phyloP scores from a whole-genome alignment of 1,140 invertebrate genomes.

The Macrosteles quadrilineatus region DNA sequence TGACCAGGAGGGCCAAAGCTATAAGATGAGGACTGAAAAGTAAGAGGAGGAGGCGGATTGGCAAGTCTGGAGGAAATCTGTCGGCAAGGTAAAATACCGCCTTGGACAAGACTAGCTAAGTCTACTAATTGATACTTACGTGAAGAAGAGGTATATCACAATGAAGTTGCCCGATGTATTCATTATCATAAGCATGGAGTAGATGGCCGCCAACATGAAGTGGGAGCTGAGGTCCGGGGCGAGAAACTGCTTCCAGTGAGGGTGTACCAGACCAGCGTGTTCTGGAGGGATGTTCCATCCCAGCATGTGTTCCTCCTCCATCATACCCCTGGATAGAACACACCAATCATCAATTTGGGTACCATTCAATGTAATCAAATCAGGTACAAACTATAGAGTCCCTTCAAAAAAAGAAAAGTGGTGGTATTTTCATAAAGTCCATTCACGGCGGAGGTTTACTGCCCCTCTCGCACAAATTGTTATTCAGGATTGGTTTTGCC shows the following conservation, averaged over 20 bases:
- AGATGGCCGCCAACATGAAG: slow-evolving; percentile 70
- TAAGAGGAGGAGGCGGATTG: too few species aligned
- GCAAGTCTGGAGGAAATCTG: too few species aligned
- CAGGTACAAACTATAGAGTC: not conserved
- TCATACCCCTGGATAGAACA: slow-evolving; percentile 3
- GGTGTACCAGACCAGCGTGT: slow-evolving; percentile 65
- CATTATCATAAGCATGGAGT: slow-evolving; percentile 65
- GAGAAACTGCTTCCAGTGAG: slow-evolving; percentile 69
- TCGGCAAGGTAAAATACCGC: too few species aligned
- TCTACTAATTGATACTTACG: slow-evolving; percentile 59
- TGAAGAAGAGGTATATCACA: slow-evolving; percentile 80
- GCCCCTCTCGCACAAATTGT: not conserved
- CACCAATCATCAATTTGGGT: too few species aligned
- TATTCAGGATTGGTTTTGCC: too few species aligned
- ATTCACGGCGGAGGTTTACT: not conserved
- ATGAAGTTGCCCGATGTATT: slow-evolving; percentile 75
- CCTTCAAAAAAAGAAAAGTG: not conserved
- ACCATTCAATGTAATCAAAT: too few species aligned
- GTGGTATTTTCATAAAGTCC: not conserved
- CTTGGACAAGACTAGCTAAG: too few species aligned
- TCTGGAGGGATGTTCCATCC: slow-evolving; percentile 72
- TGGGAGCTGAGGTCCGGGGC: slow-evolving; percentile 71
- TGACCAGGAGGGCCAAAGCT: too few species aligned
- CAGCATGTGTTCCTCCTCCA: slow-evolving; percentile 46
- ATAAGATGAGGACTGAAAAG: too few species aligned